Evolutionary conservation across 2,113 vertebrate genomes (phyloP), one percentile per base, ranked within the genome.

Genomic region (Oryzias javanicus): DNA sequence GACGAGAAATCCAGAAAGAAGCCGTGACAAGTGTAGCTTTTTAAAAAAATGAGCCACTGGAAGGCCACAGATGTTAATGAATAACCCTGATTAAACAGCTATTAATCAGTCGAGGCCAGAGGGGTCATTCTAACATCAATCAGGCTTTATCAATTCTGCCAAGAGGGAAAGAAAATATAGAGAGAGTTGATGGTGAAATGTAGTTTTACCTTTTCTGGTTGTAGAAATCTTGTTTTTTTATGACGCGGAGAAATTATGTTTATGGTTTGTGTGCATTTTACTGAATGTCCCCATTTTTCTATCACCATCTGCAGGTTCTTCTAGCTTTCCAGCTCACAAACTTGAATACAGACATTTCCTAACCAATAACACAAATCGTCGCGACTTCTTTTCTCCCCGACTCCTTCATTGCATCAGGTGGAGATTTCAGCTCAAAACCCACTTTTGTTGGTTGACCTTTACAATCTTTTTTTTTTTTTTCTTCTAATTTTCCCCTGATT

Each of bases 81-180:
- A 76, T 76, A 77, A 77, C 55, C 64, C 77, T 81, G 77, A 86
- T 87, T 82, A 81, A 83, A 86, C 78, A 58, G 67, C 69, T 84
- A 84, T 88, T 84, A 82, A 81, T 88, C 83, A 78, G 67, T 62
- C 3, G 64, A 67, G 72, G 64, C 71, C 17, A 8, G 61, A 52
- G 49, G 64, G 69, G 71, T 64, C 77, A 48, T 48, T 55, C 25
- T 45, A 50, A 44, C 64, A 74, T 80, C 61, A 61, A 70, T 72
- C 69, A 72, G 56, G 46, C 63, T 63, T 81, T 62, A 76, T 64
- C 70, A 42, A 58, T 27, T 44, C 51, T 7, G 19, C 22, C 59
- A 67, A 69, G 56, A 53, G 65, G 22, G n/a, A n/a, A 25, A 60
- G 47, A 20, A 61, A 24, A 45, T 46, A n/a, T 35, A 29, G 48